Base-by-base conservation (phyloP, 2,888 invertebrate genomes). In the Tipula confusa region DNA sequence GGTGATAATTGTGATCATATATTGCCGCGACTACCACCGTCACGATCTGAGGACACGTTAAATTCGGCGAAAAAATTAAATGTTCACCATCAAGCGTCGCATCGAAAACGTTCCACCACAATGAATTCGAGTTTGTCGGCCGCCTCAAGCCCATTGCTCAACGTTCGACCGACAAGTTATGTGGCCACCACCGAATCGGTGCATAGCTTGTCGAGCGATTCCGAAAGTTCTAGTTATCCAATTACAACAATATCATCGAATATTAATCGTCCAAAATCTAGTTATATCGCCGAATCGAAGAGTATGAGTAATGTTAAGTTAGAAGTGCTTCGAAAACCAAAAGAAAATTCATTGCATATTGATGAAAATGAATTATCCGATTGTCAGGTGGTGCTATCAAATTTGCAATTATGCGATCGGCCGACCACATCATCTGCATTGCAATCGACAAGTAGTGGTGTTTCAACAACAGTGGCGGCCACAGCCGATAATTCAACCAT, bases 1-100 rank as follows among this genome's bases (percentile, higher is more conserved):
- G 86, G 90, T 83, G 86, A 86, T 83, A 87, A 86, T 79, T 86
- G 86, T 83, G 88, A 88, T 15, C 85, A 87, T 83, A 86, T 86
- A 38, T 85, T 87, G 5, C 87, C 89, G 28, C 91, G 94, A 36
- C 89, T 95, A 83, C 94, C 94, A 3, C 94, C 95, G 0, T 95
- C 95, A 0, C 92, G 94, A 82, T 96, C 95, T 85, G 96, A 96
- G 87, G 96, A 96, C 86, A 94, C 94, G 0, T 89, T 96, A 5
- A 91, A 92, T 0, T 89, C 91, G 87, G 85, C 83, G 89, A 91
- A 86, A 89, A 90, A 84, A 89, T 87, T 82, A 86, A 87, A 79
- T 86, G 89, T 85, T 86, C 87, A 85, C 83, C 86, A 86, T 85
- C 90, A 87, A 83, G 86, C 88, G 0, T 87, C 91, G 0, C 92